Base-by-base conservation (phyloP, 2,113 vertebrate genomes). In the Tyto alba region DNA sequence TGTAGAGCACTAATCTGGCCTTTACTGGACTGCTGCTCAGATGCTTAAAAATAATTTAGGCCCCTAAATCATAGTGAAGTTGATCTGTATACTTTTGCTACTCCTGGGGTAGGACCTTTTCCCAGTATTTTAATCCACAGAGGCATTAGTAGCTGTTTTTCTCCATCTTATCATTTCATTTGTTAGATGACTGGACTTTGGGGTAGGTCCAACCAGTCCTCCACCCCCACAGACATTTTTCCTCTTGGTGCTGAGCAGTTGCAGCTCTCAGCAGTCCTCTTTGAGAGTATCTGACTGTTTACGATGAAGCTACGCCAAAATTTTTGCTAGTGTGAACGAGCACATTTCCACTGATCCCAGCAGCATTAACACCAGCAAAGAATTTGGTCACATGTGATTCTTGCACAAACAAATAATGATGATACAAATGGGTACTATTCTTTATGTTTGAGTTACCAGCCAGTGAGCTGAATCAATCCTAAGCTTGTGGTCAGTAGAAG, bases 221-320 rank as follows among this genome's bases (percentile, higher is more conserved):
- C 19, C 22, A 47, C 11, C 11, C 34, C 40, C 30, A 47, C 0
- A 0, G 52, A 48, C 0, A 0, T 48, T 66, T 40, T 82, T 19
- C 30, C 47, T 59, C 57, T 53, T 66, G 15, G 8, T 48, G 22
- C 72, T 43, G 26, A 66, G 57, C 64, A 66, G 45, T n/a, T 72
- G 47, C 16, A 55, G 17, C 20, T 81, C 50, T 68, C 13, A 26
- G 38, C 27, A 77, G 22, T 10, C 30, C 45, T 53, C 26, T 53
- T 29, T 47, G 41, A 30, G 21, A 15, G 10, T 36, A 22, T 68
- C 36, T 30, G 41, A 30, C 32, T 74, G 18, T 59, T 84, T 48
- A 57, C 1, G 0, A 47, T 0, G 1, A 74, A 87, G 41, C 47
- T 41, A 50, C 47, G n/a, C 13, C 47, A 63, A 53, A 52, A 69